Percentiles rank a stretch among this genome's conserved stretches.
Evolutionary conservation across 2,888 invertebrate genomes (phyloP).

Genomic region (Coremacera marginata): DNA sequence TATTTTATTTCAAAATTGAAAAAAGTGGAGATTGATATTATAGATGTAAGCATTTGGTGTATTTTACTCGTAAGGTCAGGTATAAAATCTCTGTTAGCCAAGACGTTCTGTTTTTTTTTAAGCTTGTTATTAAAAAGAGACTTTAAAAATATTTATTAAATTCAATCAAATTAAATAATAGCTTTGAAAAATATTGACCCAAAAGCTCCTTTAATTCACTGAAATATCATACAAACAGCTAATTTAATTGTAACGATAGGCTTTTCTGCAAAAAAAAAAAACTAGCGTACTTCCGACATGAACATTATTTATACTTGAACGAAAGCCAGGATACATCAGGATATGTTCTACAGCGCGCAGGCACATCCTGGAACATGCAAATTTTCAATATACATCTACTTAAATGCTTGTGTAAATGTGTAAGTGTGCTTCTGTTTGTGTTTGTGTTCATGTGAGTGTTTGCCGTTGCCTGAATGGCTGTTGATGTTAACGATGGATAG

Average conservation of each 20-base stretch:
- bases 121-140: no score
- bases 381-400: constrained; percentile 62
- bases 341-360: constrained; percentile 51
- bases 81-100: no score
- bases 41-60: no score
- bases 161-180: no score
- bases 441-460: background rate
- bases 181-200: no score
- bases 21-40: no score
- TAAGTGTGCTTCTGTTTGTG: constrained; percentile 30
- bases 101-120: no score
- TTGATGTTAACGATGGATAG: constrained; percentile 67
- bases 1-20: background rate
- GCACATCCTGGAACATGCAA: constrained; percentile 66
- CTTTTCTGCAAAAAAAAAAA: constrained; percentile 54
- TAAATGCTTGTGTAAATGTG: background rate
- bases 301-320: constrained; percentile 24
- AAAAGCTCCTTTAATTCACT: background rate
- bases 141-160: no score
- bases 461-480: constrained; percentile 45
- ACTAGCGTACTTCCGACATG: constrained; percentile 59
- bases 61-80: no score
- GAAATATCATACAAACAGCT: background rate
- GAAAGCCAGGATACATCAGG: background rate
- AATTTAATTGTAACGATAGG: constrained; percentile 62